A percentile compares a stretch with the other conserved stretches of the same genome.
phyloP scores from a whole-genome alignment of 1,140 invertebrate genomes.

The Papilio helenus region DNA sequence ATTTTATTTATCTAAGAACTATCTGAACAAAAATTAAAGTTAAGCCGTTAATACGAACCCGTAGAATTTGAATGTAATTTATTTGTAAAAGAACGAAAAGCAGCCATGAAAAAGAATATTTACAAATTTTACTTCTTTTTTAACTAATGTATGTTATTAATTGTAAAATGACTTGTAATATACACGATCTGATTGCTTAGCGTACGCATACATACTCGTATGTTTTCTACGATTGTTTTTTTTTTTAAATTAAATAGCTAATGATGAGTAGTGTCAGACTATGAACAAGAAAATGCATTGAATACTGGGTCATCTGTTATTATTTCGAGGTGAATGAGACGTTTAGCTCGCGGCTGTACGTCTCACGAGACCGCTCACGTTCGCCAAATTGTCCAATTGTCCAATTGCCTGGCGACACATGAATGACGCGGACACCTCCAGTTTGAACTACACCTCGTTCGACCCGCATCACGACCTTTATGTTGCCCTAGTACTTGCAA shows the following conservation, averaged over 20 bases:
- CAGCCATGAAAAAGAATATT: too few species aligned
- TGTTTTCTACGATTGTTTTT: not conserved
- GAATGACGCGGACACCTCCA: constrained; percentile 52
- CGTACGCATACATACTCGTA: too few species aligned
- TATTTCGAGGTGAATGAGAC: constrained; percentile 26
- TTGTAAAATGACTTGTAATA: too few species aligned
- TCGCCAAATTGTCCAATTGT: constrained; percentile 70
- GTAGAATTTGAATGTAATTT: too few species aligned
- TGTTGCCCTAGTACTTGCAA: constrained; percentile 24
- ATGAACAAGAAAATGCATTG: not conserved
- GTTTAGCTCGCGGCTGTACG: constrained; percentile 37
- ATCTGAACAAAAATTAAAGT: too few species aligned
- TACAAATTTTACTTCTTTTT: too few species aligned
- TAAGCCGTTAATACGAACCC: too few species aligned
- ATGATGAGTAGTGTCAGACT: not conserved
- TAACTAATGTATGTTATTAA: too few species aligned
- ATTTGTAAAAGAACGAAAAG: too few species aligned
- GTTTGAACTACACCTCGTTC: constrained; percentile 30
- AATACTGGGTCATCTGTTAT: constrained; percentile 28
- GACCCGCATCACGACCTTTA: constrained; percentile 1
- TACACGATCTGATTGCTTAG: too few species aligned
- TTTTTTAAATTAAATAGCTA: not conserved
- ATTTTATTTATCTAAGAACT: too few species aligned
- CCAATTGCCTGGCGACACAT: constrained; percentile 64
- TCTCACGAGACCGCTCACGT: constrained; percentile 51